Base-by-base conservation (phyloP, 92 coral and sea anemone species). In the Montipora capitata region DNA sequence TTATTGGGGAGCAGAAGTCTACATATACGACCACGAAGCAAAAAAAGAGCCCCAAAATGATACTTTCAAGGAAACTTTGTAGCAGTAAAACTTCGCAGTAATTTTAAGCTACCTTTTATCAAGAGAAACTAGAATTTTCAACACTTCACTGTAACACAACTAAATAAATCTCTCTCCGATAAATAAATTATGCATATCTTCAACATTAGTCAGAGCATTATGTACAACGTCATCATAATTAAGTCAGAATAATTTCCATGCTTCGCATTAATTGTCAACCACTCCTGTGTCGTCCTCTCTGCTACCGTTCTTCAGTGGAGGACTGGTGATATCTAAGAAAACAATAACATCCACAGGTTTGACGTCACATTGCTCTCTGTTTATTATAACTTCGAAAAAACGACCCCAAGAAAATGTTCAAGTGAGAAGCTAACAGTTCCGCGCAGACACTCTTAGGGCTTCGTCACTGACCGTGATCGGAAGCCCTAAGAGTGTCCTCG, bases 291-390 rank as follows among this genome's bases (percentile, higher is more conserved):
- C 79, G 16, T 83, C 58, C 41, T 83, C 79, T 63, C 62, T 48
- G 10, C 61, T 64, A 49, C 79, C 40, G 80, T 72, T 79, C 59
- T 72, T 83, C 38, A 83, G 38, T 27, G 27, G 79, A 42, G 87
- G 87, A 27, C 87, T 83, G 6, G 87, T 72, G 63, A 20, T 27
- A 58, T 79, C 87, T 83, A 74, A 5, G 52, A 27, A 15, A 61
- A 17, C 16, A 54, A 72, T 8, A 7, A 68, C 20, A 58, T 17
- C 65, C 17, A 45, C 35, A 27, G 35, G 35, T 27, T 2, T 27
- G 35, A 27, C 10, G 20, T 27, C 35, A 67, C 9, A 2, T 58
- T 59, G 27, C 16, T 13, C 16, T 11, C 4, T n/a, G 16, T 5
- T 4, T 4, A 3, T 13, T n/a, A 11, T 12, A 6, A 3, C 9